Evolutionary conservation across 2,888 invertebrate genomes (phyloP), one percentile per base, ranked within the genome.

Genomic region (Neelides folsomi): DNA sequence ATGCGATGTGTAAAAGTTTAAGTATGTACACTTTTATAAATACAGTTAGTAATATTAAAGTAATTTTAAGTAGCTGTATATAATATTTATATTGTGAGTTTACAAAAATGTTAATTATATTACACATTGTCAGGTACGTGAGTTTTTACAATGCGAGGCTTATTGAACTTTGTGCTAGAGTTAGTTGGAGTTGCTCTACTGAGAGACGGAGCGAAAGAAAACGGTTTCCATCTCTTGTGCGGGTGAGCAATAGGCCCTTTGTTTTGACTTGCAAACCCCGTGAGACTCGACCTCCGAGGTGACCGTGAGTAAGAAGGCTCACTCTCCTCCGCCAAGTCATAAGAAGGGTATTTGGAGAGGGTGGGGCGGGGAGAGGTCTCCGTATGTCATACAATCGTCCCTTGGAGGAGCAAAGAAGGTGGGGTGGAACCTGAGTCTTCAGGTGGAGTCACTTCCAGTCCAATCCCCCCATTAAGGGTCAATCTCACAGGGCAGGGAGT

Each of bases 341-440:
- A 19, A 16, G 44, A 49, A 47, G 46, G 52, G 37, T 40, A 45
- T 2, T 47, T 47, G 18, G 42, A 35, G 9, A 27, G 8, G 44
- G 53, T 52, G 45, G 56, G 55, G 53, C 53, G 55, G 48, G 61
- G 61, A 54, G 57, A 56, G 58, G 55, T 58, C 59, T 57, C 62
- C 63, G 55, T 58, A 78, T 87, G 87, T 88, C 86, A 89, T 86
- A 89, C 88, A 73, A 89, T 86, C 69, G 88, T 89, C 64, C 88
- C 88, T 72, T 87, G 87, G 57, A 86, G 74, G 68, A 84, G 47
- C 13, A 56, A 51, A 47, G 60, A 55, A 54, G 54, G 41, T 51
- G 56, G 47, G 56, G 65, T 49, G 51, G 58, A 56, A 27, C 58
- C 55, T 40, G 53, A 54, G 47, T 81, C 80, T 65, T 81, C 81